These are phyloP conservation scores for Stenchaetothrips biformis DNA, from an alignment of 2,888 invertebrate species.

Conservation along the genomic window DNA sequence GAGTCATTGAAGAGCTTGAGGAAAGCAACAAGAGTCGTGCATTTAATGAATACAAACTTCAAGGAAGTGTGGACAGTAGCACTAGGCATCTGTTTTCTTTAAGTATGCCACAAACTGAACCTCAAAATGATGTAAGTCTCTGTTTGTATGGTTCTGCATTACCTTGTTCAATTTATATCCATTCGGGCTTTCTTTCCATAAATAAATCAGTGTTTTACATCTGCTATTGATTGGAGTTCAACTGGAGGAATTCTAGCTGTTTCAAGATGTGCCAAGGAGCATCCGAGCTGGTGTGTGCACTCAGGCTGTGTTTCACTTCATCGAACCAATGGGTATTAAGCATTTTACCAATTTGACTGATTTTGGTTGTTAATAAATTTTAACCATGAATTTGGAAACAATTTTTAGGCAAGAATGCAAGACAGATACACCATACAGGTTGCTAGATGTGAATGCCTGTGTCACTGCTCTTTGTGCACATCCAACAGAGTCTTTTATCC, in stretches of 20 bases:
- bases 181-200: too few species aligned
- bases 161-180: too few species aligned
- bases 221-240: conserved; percentile 2
- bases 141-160: too few species aligned
- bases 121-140: neutral
- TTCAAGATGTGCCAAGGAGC: neutral
- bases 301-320: neutral
- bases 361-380: neutral
- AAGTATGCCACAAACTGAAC: neutral
- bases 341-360: neutral
- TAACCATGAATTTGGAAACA: neutral
- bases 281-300: neutral
- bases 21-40: neutral
- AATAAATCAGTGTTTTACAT: neutral
- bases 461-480: neutral
- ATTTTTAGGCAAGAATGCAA: neutral
- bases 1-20: neutral
- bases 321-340: neutral
- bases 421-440: neutral
- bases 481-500: conserved; percentile 3
- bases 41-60: conserved; percentile 3
- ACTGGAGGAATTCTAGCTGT: neutral
- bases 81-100: neutral
- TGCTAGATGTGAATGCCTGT: neutral
- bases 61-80: neutral